Percentiles rank a stretch among this genome's conserved stretches.
These are phyloP conservation scores for Empidonax alnorum DNA, from an alignment of 2,113 vertebrate genomes.

Conservation along the genomic window DNA sequence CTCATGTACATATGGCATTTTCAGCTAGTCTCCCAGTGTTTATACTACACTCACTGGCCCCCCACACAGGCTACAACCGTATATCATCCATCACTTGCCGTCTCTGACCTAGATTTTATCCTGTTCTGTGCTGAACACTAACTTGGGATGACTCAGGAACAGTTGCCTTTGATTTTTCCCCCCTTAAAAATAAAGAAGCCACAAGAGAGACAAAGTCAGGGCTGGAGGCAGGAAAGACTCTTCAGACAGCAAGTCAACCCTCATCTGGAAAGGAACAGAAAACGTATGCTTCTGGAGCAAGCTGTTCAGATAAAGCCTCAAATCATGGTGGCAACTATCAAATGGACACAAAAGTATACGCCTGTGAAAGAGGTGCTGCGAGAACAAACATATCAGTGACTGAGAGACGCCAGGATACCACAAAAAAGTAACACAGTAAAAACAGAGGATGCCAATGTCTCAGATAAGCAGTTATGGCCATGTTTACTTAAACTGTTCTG, in stretches of 20 bases:
- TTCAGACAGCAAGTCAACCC: neutral
- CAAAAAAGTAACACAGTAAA: constrained; percentile 3
- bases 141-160: neutral
- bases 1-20: neutral
- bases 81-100: neutral
- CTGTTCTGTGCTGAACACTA: neutral
- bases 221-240: neutral
- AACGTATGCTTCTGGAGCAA: neutral
- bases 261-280: neutral
- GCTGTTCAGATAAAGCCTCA: neutral
- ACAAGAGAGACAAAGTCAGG: neutral
- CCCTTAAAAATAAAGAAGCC: neutral
- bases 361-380: neutral
- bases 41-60: neutral
- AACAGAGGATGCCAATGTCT: constrained; percentile 30
- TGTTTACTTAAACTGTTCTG: constrained; percentile 73
- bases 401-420: constrained; percentile 4
- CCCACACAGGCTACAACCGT: neutral
- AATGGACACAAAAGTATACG: neutral
- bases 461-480: constrained; percentile 49
- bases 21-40: neutral
- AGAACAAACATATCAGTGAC: constrained; percentile 26
- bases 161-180: neutral
- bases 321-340: neutral
- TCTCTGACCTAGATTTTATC: neutral